These are phyloP conservation scores for Theretra japonica DNA, from an alignment of 2,888 invertebrate species.

Conservation along the genomic window DNA sequence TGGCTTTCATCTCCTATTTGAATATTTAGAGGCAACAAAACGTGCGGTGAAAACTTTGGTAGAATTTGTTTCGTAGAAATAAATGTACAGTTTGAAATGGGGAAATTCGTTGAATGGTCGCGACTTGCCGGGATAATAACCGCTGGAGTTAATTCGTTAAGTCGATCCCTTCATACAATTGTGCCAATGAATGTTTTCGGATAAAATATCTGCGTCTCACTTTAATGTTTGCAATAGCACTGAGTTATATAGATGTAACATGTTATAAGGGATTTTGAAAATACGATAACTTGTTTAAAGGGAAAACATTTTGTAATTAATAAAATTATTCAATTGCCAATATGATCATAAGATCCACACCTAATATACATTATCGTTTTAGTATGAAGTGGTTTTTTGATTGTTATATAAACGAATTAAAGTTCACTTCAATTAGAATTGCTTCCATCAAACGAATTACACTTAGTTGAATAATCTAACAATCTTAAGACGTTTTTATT, in stretches of 20 bases:
- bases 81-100: constrained; percentile 47
- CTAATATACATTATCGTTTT: too few species aligned
- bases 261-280: too few species aligned
- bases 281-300: too few species aligned
- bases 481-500: not conserved
- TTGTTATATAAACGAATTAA: too few species aligned
- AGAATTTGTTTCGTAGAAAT: constrained; percentile 56
- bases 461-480: not conserved
- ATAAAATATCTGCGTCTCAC: not conserved
- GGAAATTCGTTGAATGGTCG: constrained; percentile 56
- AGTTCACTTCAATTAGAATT: not conserved
- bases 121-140: constrained; percentile 48
- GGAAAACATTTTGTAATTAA: too few species aligned
- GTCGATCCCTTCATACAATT: constrained; percentile 30
- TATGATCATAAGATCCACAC: too few species aligned
- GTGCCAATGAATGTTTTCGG: not conserved
- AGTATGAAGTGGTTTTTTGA: not conserved
- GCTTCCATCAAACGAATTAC: not conserved
- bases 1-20: constrained; percentile 70
- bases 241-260: too few species aligned
- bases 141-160: constrained; percentile 51
- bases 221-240: not conserved
- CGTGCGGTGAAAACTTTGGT: constrained; percentile 57
- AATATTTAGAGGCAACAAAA: constrained; percentile 73
- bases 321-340: too few species aligned